Base-by-base conservation (phyloP, 2,113 vertebrate genomes). In the Chaetops frenatus region DNA sequence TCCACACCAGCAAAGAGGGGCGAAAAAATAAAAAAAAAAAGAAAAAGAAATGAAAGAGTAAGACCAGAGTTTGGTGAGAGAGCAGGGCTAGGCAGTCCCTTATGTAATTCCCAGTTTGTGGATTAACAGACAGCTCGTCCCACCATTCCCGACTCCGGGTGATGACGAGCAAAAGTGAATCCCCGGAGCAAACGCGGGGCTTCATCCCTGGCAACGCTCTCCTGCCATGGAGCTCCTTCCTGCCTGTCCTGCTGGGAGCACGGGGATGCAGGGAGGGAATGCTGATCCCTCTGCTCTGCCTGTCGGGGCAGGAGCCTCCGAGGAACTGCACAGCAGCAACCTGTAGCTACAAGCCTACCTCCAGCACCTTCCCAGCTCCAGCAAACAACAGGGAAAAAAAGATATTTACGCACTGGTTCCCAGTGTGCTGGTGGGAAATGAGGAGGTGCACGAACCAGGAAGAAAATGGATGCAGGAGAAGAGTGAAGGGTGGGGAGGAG, bases 291-390 rank as follows among this genome's bases (percentile, higher is more conserved):
- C 54, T 19, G 20, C 88, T 70, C 86, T 90, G 94, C 96, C 80
- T 97, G 96, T 88, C 9, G 15, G 53, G 96, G 88, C 95, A 97
- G 16, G 96, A 96, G 70, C 38, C 35, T 84, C 40, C 6, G 1
- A 20, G 62, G 3, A 82, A 51, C 71, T 4, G 36, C 44, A 40
- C 78, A 58, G 82, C 51, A 51, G 17, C 70, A 16, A 88, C 95
- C 95, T 96, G 96, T 93, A 95, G 90, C 94, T 92, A 96, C 96
- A 97, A 94, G 96, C 48, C 88, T 62, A 15, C 44, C 29, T 19
- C 7, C 2, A 0, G 8, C 1, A 2, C 33, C 38, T 31, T 44
- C 92, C 81, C 79, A 45, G 74, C 70, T 29, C 51, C 2, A 10
- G 70, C 10, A 78, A 36, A 45, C 47, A 69, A 5, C 42, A 8